Evolutionary conservation across 1,140 invertebrate genomes (phyloP), one percentile per base, ranked within the genome.

Genomic region (Apis dorsata): DNA sequence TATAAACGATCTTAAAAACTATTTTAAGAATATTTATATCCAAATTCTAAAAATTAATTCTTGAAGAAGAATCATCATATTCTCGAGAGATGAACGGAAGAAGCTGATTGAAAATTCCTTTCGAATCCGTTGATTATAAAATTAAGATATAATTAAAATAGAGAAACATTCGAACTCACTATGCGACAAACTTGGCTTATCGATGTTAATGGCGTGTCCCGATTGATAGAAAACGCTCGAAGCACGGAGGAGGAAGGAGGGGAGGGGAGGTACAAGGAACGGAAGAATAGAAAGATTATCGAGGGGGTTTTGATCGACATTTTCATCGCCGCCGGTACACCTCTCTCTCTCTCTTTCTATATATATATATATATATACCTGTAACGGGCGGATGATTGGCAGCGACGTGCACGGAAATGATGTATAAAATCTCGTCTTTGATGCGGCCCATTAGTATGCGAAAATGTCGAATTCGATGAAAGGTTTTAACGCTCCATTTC

Each of bases 401-500:
- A 62, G 15, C 70, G 79, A 87, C 84, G 80, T 79, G 65, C 75
- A 34, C 81, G 62, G 76, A 77, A 86, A 86, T 87, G 80, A 83
- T 82, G 85, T 86, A 66, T 53, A 60, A 82, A 82, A 75, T 82
- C 53, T 44, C 55, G 73, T 82, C 44, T 66, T 66, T 81, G 68
- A 63, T 17, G 62, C 51, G 34, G 21, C 60, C 79, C 51, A 81
- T 72, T 81, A 74, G 71, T 34, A 21, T 44, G 21, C 24, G 60
- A 65, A 55, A 21, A 63, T 28, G 19, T 19, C 49, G 71, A 44
- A 66, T 66, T 57, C 70, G 71, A 74, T 66, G 71, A 81, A 81
- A 63, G 70, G 60, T 65, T 81, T 81, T 72, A 71, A 71, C 44
- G 53, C 55, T 62, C 51, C 63, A 60, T 68, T 49, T 44, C 76